phyloP scores from a whole-genome alignment of 2,888 invertebrate species.

The Caenorhabditis macrosperma region DNA sequence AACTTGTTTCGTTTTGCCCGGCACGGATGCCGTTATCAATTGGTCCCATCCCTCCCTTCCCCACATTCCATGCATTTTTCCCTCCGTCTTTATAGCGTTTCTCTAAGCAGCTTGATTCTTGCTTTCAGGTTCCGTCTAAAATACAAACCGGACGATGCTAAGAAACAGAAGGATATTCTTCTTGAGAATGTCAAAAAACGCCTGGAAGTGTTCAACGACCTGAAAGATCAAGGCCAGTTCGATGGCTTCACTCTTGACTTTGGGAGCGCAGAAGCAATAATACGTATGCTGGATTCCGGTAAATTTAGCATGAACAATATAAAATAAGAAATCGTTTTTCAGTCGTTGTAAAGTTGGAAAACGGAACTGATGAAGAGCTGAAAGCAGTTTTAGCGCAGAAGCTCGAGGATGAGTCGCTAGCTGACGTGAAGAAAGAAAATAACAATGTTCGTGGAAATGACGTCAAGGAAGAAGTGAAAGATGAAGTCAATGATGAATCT shows the following conservation, averaged over 20 bases:
- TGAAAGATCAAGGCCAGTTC: slow-evolving; percentile 86
- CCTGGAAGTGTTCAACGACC: slow-evolving; percentile 90
- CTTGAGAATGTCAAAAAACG: slow-evolving; percentile 86
- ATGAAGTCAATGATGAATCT: slow-evolving; percentile 29
- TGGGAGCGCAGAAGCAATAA: slow-evolving; percentile 86
- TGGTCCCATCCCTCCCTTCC: slow-evolving; percentile 1
- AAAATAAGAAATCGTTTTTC: slow-evolving; percentile 8
- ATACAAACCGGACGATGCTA: slow-evolving; percentile 97
- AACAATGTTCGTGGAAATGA: slow-evolving; percentile 49
- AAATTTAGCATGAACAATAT: slow-evolving; percentile 1
- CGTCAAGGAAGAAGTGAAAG: slow-evolving; percentile 22
- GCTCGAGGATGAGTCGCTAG: slow-evolving; percentile 73
- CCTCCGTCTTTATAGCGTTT: background rate
- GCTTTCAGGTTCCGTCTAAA: slow-evolving; percentile 94
- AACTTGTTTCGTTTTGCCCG: slow-evolving; percentile 44
- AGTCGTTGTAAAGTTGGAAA: slow-evolving; percentile 87
- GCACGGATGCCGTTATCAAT: slow-evolving; percentile 43
- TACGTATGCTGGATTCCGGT: slow-evolving; percentile 91
- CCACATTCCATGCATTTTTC: background rate
- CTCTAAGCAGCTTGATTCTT: background rate
- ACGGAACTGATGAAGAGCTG: slow-evolving; percentile 87
- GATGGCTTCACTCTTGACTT: slow-evolving; percentile 90
- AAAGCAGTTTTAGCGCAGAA: slow-evolving; percentile 83
- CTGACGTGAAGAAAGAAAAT: slow-evolving; percentile 67
- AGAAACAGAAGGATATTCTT: slow-evolving; percentile 91